These are phyloP conservation scores for Virgularia gustaviana DNA, from an alignment of 92 coral and sea anemone species.

Conservation along the genomic window DNA sequence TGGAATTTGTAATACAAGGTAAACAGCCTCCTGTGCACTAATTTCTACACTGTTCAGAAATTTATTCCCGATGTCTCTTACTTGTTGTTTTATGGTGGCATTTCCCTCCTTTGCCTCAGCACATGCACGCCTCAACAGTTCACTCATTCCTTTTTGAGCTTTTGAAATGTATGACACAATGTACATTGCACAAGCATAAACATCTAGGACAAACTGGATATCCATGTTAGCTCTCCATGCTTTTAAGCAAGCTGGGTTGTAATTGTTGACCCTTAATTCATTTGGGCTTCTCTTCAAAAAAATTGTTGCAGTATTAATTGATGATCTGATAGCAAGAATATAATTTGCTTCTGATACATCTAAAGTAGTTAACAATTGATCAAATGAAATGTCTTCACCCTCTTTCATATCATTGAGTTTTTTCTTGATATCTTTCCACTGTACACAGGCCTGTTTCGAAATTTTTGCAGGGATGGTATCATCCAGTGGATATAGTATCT, in stretches of 20 bases:
- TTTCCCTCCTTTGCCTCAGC: constrained; percentile 51
- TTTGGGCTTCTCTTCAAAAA: constrained; percentile 35
- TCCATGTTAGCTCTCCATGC: constrained; percentile 56
- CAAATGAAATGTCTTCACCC: constrained; percentile 63
- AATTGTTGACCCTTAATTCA: constrained; percentile 38
- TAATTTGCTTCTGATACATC: constrained; percentile 48
- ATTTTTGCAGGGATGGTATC: neutral
- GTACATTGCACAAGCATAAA: constrained; percentile 51
- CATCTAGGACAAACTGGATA: constrained; percentile 49
- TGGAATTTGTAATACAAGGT: constrained; percentile 27
- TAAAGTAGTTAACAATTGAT: constrained; percentile 42
- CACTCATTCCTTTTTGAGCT: constrained; percentile 46
- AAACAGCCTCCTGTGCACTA: constrained; percentile 38
- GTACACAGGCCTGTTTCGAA: constrained; percentile 35
- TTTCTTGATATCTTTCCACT: constrained; percentile 42
- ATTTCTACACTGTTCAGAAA: no score
- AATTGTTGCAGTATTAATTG: constrained; percentile 43
- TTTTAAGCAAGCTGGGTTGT: constrained; percentile 46
- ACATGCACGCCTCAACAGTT: constrained; percentile 46
- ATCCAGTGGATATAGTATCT: constrained; percentile 45
- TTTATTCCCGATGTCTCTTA: no score
- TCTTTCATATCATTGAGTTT: constrained; percentile 52
- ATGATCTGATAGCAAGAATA: constrained; percentile 48
- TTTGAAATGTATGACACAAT: constrained; percentile 42
- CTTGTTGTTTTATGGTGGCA: no score